Evolutionary conservation across 2,113 vertebrate species (phyloP).

Genomic region (Furnarius figulus): DNA sequence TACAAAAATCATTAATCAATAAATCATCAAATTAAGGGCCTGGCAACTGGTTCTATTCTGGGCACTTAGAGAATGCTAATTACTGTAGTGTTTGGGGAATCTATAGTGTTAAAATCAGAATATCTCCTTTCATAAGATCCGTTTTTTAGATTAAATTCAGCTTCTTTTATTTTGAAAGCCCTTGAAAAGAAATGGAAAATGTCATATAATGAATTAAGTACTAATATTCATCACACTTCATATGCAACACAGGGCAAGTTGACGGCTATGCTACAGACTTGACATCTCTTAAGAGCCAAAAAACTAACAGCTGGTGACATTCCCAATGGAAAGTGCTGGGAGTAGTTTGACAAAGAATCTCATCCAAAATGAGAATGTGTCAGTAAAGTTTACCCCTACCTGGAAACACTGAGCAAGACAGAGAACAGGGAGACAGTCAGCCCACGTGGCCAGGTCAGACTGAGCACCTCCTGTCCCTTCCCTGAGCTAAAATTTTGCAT

Average conservation of each 20-base stretch:
- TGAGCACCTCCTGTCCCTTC: not conserved
- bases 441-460: not conserved
- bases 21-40: slow-evolving; percentile 46
- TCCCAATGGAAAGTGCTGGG: not conserved
- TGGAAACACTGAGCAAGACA: not conserved
- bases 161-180: slow-evolving; percentile 37
- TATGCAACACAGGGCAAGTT: not conserved
- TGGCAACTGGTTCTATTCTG: not conserved
- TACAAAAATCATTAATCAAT: slow-evolving; percentile 37
- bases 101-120: not conserved
- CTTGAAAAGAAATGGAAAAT: slow-evolving; percentile 22
- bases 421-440: not conserved
- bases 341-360: not conserved
- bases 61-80: slow-evolving; percentile 27
- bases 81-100: not conserved
- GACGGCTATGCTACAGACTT: not conserved
- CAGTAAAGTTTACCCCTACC: not conserved
- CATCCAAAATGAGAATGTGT: not conserved
- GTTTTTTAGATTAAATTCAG: not conserved
- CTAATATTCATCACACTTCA: slow-evolving; percentile 28
- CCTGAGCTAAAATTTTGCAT: not conserved
- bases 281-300: slow-evolving; percentile 11
- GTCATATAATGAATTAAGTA: slow-evolving; percentile 28
- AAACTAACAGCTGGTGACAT: not conserved
- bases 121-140: not conserved